Base-by-base conservation (phyloP, 1,140 invertebrate species). In the Lepidurus couesii region DNA sequence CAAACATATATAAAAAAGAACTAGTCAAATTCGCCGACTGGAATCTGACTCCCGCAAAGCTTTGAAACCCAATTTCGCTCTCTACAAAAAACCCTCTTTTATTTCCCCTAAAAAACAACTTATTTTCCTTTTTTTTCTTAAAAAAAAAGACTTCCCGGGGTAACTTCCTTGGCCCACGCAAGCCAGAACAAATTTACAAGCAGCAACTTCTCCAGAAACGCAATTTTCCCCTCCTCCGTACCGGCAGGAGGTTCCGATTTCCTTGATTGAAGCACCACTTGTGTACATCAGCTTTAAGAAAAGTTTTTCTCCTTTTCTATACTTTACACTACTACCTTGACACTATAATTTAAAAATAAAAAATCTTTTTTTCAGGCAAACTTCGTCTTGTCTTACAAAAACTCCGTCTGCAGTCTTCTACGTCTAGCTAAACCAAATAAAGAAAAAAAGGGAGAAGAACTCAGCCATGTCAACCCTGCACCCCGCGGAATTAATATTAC, bases 181-280 rank as follows among this genome's bases (percentile, higher is more conserved):
- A 65, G n/a, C 53, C n/a, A 65, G 53, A 65, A 65, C 53, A 65
- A 65, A 65, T 65, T 65, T 65, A 65, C 53, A 65, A 65, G 16
- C 53, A 47, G 10, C 45, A 65, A 65, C 53, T 65, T 65, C 53
- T 65, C 21, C 53, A 65, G 53, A 65, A 65, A 65, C 53, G 53
- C 53, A 65, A 65, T 65, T 65, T 65, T 65, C 53, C 21, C 8
- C 53, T 16, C 16, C 53, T 65, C 53, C 16, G 9, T 65, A 65
- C 53, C 53, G 53, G n/a, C 53, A 65, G 53, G 53, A 65, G 53
- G 53, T 65, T 65, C 53, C 53, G 53, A 65, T 65, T 65, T 65
- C 53, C 53, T 65, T 65, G 53, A 65, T 65, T 65, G 53, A 65
- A 65, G 53, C 53, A 65, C 53, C 53, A 65, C 53, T 65, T 65